phyloP scores from a whole-genome alignment of 1,140 invertebrate genomes.

The Caenorhabditis latens region DNA sequence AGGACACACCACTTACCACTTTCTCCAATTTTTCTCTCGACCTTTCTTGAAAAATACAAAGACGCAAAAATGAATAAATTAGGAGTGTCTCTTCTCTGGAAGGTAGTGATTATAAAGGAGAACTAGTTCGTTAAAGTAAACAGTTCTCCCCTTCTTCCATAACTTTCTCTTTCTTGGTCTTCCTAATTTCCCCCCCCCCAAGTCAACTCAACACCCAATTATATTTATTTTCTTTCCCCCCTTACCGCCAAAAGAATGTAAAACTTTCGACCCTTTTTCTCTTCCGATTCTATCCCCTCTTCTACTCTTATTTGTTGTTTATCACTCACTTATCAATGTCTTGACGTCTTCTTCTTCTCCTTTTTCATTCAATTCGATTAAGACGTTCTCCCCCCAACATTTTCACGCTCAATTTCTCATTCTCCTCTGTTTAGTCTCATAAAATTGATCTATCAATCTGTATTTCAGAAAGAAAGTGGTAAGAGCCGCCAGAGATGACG shows the following conservation, averaged over 20 bases:
- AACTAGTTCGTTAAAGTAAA: conserved; percentile 44
- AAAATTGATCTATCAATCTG: too few species aligned
- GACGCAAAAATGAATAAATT: too few species aligned
- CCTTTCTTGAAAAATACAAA: too few species aligned
- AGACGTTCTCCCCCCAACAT: conserved; percentile 30
- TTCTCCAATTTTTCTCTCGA: too few species aligned
- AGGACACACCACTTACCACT: too few species aligned
- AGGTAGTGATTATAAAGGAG: conserved; percentile 47
- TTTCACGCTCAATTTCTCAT: background rate
- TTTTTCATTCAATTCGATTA: conserved; percentile 43
- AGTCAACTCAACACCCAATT: conserved; percentile 45
- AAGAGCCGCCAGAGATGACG: conserved; percentile 55
- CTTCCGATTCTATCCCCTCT: background rate
- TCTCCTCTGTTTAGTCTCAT: background rate
- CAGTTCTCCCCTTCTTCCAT: conserved; percentile 7
- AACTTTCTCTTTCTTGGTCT: conserved; percentile 6
- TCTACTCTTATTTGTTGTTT: conserved; percentile 36
- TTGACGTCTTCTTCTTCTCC: background rate
- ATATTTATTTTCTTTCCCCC: background rate
- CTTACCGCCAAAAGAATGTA: background rate
- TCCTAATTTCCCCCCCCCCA: conserved; percentile 18
- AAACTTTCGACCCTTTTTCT: conserved; percentile 2
- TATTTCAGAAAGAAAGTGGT: background rate
- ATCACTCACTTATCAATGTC: conserved; percentile 48
- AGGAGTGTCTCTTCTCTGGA: background rate